Conservation (phyloP, 2,888 invertebrate genomes). For the Zeuzera pyrina region DNA sequence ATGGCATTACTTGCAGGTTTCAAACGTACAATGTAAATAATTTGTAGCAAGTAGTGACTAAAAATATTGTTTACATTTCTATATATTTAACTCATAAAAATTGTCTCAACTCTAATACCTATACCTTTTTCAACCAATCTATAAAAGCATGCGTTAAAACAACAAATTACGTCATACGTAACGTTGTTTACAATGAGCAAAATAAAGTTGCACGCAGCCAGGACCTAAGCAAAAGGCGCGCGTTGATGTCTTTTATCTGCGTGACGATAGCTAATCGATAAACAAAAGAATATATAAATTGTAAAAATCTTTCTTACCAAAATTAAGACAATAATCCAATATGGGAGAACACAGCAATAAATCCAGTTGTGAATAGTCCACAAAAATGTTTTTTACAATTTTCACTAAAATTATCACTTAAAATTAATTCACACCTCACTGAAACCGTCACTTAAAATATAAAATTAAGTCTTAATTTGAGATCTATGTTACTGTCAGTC, state of each 20-base stretch:
- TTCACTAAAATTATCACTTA: constrained; percentile 49
- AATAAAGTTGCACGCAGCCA: neutral
- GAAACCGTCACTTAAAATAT: constrained; percentile 56
- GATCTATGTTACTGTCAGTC: constrained; percentile 71
- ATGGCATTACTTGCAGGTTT: no score
- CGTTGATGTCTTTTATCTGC: constrained; percentile 65
- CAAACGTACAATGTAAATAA: no score
- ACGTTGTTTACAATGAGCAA: neutral
- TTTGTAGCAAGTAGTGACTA: no score
- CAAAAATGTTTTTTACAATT: constrained; percentile 38
- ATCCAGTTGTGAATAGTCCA: constrained; percentile 28
- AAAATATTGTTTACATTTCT: no score
- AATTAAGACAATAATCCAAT: constrained; percentile 36
- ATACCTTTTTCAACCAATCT: no score
- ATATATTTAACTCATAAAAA: no score
- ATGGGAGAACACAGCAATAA: constrained; percentile 26
- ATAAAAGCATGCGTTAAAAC: no score
- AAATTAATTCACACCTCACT: constrained; percentile 59
- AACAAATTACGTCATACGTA: no score
- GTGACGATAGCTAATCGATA: constrained; percentile 7
- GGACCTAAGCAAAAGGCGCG: constrained; percentile 27
- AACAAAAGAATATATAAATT: constrained; percentile 12
- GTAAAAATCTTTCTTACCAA: constrained; percentile 40
- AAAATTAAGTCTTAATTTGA: constrained; percentile 68
- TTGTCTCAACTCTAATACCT: no score